Evolutionary conservation across 2,797 vertebrate genomes (phyloP), one percentile per base, ranked within the genome.

Genomic region (Coilia nasus): DNA sequence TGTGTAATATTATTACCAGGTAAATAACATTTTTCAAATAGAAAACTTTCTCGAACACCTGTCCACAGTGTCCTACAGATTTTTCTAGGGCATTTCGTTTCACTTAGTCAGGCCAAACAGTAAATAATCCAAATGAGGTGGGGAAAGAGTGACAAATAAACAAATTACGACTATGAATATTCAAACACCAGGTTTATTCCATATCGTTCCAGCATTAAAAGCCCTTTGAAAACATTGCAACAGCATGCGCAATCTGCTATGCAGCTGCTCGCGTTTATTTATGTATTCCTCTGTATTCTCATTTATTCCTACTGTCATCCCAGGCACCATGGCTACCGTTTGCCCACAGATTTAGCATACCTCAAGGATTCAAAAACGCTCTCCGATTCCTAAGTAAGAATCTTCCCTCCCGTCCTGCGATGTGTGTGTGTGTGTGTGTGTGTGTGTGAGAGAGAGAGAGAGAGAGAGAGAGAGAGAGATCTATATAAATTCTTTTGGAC

Each of bases 151-250:
- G 89, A 89, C 83, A 87, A 93, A 95, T 91, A 95, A 96, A 94
- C 93, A 94, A 94, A 93, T 91, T 88, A 81, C 89, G 44, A 87
- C 89, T 88, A 94, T 95, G 93, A 95, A 95, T 95, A 95, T 96
- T 95, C 93, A 94, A 85, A 90, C 84, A 83, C 83, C 84, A 85
- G 87, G 87, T 92, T 88, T 82, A 83, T 84, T 93, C 93, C 91
- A 89, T 91, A 93, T 91, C 88, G 88, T 92, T 92, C 83, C 90
- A 89, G 90, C 91, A 91, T 93, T 90, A 91, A 91, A 94, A 92
- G 92, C 91, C 91, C 92, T 93, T 86, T 86, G 91, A 93, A 94
- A 95, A 94, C 92, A 93, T 93, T 93, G 92, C 88, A 91, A 92
- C 93, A 93, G 90, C 89, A 87, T 90, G 89, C 87, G 85, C 93